Conservation (phyloP, 2,888 invertebrate genomes). For the Coelopa pilipes region DNA sequence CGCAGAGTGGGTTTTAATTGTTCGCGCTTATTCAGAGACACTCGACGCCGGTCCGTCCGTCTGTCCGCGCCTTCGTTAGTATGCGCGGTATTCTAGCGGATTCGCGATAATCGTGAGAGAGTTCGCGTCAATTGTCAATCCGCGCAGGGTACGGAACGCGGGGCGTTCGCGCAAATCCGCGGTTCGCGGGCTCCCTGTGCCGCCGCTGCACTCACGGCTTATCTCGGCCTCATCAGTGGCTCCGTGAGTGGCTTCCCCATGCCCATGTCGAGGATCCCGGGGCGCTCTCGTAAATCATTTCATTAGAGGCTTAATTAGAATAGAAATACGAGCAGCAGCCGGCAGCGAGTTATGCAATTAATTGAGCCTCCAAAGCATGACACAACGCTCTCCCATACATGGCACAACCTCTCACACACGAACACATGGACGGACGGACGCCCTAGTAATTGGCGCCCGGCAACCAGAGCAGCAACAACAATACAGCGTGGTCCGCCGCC, state of each 20-base stretch:
- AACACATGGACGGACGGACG: not conserved
- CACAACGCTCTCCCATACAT: not conserved
- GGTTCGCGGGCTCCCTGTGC: not conserved
- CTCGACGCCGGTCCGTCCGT: not conserved
- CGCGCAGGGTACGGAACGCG: not conserved
- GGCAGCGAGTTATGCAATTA: conserved; percentile 54
- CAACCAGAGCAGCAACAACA: conserved; percentile 2
- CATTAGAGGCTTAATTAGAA: conserved; percentile 49
- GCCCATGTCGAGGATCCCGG: not conserved
- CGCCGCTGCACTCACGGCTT: not conserved
- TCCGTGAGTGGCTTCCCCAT: not conserved
- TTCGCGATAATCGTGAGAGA: conserved; percentile 30
- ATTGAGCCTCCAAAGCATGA: conserved; percentile 44
- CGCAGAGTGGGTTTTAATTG: conserved; percentile 27
- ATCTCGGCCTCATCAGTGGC: not conserved
- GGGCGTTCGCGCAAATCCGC: not conserved
- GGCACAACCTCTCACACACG: not conserved
- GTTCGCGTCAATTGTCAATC: conserved; percentile 29
- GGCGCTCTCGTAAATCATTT: conserved; percentile 40
- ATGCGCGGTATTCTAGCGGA: conserved; percentile 1
- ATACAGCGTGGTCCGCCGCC: not conserved
- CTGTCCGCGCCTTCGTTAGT: not conserved
- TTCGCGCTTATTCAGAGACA: conserved; percentile 11
- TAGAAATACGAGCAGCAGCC: conserved; percentile 35
- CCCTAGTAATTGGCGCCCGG: not conserved